Percentiles rank a stretch among this genome's conserved stretches.
phyloP scores from a whole-genome alignment of 2,797 vertebrate species.

The Nannoperca australis region DNA sequence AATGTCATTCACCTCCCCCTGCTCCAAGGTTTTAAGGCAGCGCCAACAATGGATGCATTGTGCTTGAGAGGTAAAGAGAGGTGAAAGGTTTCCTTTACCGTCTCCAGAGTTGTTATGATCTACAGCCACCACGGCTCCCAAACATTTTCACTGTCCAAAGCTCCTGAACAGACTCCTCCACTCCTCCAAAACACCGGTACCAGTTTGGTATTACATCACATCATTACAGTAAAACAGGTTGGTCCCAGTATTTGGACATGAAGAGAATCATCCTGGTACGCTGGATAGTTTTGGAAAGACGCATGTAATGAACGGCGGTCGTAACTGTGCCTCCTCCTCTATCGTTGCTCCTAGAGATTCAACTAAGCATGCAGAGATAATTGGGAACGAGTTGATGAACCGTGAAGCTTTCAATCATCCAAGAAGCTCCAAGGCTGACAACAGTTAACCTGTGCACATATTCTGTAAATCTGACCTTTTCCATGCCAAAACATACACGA shows the following conservation, averaged over 20 bases:
- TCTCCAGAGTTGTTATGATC: constrained; percentile 49
- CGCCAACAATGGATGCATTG: constrained; percentile 73
- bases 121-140: constrained; percentile 22
- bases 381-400: neutral
- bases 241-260: neutral
- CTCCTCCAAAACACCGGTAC: neutral
- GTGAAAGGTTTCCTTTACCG: constrained; percentile 49
- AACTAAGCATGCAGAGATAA: constrained; percentile 16
- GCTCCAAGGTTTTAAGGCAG: constrained; percentile 52
- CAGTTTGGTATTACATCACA: neutral
- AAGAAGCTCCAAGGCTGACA: neutral
- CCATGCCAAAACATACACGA: neutral
- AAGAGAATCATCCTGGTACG: neutral
- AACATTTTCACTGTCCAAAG: constrained; percentile 20
- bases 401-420: neutral
- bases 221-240: constrained; percentile 6
- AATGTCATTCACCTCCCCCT: constrained; percentile 76
- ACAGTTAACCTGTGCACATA: neutral
- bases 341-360: neutral
- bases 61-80: constrained; percentile 61
- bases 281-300: neutral
- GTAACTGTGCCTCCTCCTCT: neutral
- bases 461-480: neutral
- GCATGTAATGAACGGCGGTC: neutral
- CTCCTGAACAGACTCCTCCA: constrained; percentile 7